These are phyloP conservation scores for Archocentrus centrarchus DNA, from an alignment of 2,113 vertebrate species.

Conservation along the genomic window DNA sequence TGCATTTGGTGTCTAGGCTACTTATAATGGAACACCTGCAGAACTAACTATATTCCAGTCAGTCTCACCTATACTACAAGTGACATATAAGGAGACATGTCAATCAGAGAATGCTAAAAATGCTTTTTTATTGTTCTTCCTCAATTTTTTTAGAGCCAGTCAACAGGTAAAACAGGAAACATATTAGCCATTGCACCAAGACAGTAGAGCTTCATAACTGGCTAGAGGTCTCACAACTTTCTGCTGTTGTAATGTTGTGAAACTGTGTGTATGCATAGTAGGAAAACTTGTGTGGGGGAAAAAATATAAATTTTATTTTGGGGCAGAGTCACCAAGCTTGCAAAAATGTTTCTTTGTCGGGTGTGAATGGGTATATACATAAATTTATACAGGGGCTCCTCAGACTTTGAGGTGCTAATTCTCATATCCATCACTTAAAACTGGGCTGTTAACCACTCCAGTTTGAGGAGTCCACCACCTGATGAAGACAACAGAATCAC, in stretches of 20 bases:
- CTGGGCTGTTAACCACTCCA: too few species aligned
- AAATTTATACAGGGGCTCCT: too few species aligned
- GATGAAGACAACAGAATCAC: too few species aligned
- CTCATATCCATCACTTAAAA: too few species aligned
- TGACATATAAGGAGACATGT: not conserved
- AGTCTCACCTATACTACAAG: not conserved
- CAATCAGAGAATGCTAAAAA: not conserved
- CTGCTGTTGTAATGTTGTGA: accelerated
- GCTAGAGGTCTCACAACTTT: not conserved
- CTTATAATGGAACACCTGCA: too few species aligned
- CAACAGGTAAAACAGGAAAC: not conserved
- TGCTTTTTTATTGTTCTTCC: not conserved
- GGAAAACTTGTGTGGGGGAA: not conserved
- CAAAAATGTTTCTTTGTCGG: not conserved
- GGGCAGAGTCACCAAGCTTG: not conserved
- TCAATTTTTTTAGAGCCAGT: too few species aligned
- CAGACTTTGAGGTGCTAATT: too few species aligned
- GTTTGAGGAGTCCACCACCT: too few species aligned
- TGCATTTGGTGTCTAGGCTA: too few species aligned
- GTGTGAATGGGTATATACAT: not conserved
- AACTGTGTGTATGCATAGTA: not conserved
- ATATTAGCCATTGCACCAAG: not conserved
- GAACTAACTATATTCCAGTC: too few species aligned
- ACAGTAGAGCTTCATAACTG: not conserved
- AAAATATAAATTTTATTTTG: not conserved